These are phyloP conservation scores for Pseudoatta argentina DNA, from an alignment of 1,140 invertebrate genomes.

Conservation along the genomic window DNA sequence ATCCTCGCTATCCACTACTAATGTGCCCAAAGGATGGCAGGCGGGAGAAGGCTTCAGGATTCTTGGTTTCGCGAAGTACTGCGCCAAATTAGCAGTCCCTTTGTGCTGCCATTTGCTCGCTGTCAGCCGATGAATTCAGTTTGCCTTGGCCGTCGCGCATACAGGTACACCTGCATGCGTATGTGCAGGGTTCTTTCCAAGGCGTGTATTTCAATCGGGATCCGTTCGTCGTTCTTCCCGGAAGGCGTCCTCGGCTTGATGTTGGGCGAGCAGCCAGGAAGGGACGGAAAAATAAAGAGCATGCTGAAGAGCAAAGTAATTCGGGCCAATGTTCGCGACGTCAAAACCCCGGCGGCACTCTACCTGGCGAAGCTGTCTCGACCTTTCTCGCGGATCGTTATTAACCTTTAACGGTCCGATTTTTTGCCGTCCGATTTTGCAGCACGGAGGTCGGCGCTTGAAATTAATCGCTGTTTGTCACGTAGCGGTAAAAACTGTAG, in stretches of 20 bases:
- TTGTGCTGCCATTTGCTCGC: conserved; percentile 75
- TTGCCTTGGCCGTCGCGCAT: conserved; percentile 62
- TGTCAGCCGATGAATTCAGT: conserved; percentile 73
- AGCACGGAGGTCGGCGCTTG: conserved; percentile 13
- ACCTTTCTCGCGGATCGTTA: conserved; percentile 57
- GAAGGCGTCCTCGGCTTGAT: conserved; percentile 46
- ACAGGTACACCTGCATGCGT: not conserved
- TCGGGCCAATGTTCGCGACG: conserved; percentile 59
- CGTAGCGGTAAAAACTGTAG: conserved; percentile 58
- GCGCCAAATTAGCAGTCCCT: conserved; percentile 74
- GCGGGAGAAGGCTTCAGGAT: conserved; percentile 24
- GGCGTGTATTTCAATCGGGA: conserved; percentile 62
- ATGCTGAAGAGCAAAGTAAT: conserved; percentile 47
- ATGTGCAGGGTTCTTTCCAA: not conserved
- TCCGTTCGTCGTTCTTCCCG: conserved; percentile 64
- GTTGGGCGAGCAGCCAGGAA: not conserved
- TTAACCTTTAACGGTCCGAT: conserved; percentile 63
- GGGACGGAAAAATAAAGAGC: conserved; percentile 41
- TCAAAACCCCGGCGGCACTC: conserved; percentile 42
- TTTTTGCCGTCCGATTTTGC: conserved; percentile 20
- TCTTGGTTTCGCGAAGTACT: conserved; percentile 47
- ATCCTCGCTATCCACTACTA: conserved; percentile 42
- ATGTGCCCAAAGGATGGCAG: conserved; percentile 22
- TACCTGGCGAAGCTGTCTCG: conserved; percentile 33
- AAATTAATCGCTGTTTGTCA: conserved; percentile 52